Evolutionary conservation across 2,797 vertebrate genomes (phyloP), one percentile per base, ranked within the genome.

Genomic region (Enteromius mattozi): DNA sequence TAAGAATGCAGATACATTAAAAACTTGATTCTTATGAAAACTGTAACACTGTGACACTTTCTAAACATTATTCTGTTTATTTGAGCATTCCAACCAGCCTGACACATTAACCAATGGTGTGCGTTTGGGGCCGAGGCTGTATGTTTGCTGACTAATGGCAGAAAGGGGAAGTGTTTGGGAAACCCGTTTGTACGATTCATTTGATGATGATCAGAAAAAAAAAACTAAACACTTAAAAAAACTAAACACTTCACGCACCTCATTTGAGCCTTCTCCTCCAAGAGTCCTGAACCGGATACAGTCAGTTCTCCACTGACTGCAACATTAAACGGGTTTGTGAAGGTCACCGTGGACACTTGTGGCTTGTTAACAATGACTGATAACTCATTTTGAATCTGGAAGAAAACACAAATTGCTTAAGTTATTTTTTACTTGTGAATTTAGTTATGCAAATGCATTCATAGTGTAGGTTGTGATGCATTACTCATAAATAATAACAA

Each of bases 251-350:
- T 49, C 16, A n/a, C 54, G 51, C 75, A 96, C 95, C 89, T 94
- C 80, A 88, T 92, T 0, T 87, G n/a, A 21, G 86, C 0, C 65
- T 91, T 93, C 27, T 86, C 86, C 21, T 87, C 74, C 56, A 94
- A 86, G 42, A 96, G 89, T 4, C 93, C 92, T 2, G 94, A 87
- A 1, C 94, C 94, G 0, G 83, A 63, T 0, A 95, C 82, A 0
- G 87, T 93, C 87, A 95, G 87, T 0, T 88, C 13, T 21, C 95
- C 95, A 0, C 80, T 92, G 77, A 95, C 90, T 8, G 87, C 76
- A 17, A 92, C 78, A 3, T 90, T 88, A 33, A 91, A 95, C 0
- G 90, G 84, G 89, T 95, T 96, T 42, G 78, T 92, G 89, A 95
- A 95, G 49, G 79, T 82, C 78, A 95, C 86, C 0, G 45, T 68